Conservation (phyloP, 2,888 invertebrate species). For the Hydropsyche betteni region DNA sequence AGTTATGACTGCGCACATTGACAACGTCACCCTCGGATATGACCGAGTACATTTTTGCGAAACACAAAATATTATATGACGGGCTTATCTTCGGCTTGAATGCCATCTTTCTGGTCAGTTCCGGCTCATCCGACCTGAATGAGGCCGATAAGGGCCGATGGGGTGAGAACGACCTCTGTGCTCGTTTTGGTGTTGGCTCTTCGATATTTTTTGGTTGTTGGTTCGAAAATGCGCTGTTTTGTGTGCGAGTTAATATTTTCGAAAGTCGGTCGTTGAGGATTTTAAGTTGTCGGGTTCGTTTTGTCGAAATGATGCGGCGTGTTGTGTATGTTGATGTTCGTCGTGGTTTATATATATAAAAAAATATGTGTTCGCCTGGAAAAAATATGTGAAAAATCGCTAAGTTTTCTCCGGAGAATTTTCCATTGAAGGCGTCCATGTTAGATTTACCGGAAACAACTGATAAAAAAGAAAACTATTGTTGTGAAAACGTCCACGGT, state of each 20-base stretch:
- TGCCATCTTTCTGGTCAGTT: conserved; percentile 52
- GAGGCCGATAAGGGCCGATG: conserved; percentile 46
- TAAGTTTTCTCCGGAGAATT: background rate
- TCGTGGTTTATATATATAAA: background rate
- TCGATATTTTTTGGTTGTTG: background rate
- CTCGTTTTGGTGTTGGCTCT: background rate
- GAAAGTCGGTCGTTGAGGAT: no score
- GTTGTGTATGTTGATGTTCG: background rate
- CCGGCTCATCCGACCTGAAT: conserved; percentile 51
- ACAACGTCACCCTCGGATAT: conserved; percentile 40
- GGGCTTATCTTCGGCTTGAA: conserved; percentile 49
- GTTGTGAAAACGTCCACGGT: conserved; percentile 30
- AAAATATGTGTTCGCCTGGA: background rate
- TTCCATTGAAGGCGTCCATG: conserved; percentile 26
- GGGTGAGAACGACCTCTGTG: conserved; percentile 13
- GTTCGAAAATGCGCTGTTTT: background rate
- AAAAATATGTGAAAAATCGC: conserved; percentile 2
- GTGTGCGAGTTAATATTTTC: no score
- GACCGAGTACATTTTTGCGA: conserved; percentile 44
- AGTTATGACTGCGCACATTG: conserved; percentile 52
- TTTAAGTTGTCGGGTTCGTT: background rate
- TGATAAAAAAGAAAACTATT: conserved; percentile 40
- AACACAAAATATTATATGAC: conserved; percentile 49
- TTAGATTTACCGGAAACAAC: conserved; percentile 44
- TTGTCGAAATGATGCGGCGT: background rate